Evolutionary conservation across 2,888 invertebrate genomes (phyloP), one percentile per base, ranked within the genome.

Genomic region (Archips crataeganus): DNA sequence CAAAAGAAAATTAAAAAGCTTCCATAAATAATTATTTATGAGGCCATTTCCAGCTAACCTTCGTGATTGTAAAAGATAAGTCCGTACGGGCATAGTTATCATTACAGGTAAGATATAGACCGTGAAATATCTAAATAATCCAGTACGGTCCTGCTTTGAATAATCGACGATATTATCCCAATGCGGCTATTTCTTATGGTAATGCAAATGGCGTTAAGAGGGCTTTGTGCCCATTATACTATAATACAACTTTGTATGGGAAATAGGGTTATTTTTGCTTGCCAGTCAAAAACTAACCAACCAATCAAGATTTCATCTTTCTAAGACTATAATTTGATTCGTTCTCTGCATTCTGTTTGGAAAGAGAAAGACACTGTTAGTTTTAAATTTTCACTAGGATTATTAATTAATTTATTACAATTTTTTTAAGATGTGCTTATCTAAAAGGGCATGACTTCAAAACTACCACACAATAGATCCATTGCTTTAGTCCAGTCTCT

Each of bases 71-170:
- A 57, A 32, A 57, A 23, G 32, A 57, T 57, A 57, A 10, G 4
- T 23, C 3, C 32, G 11, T 11, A 32, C 2, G 57, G 57, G 9
- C 9, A 32, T 32, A 62, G 23, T 45, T 45, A 62, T 54, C 42
- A 51, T 23, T 62, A 6, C n/a, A 6, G 9, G n/a, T 51, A 54
- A 51, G 10, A 54, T 51, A 62, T 54, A 42, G 62, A 32, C 62
- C 70, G 62, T 70, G 70, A 62, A 70, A 62, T 62, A 70, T 62
- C 39, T 70, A 62, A 62, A 54, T 62, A 62, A 70, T 62, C 13
- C 62, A 49, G 49, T 62, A 36, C 36, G 69, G 65, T 36, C 36
- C 68, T 34, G n/a, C 32, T 70, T 70, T 62, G 70, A 70, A 70
- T 70, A 70, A 70, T 70, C 70, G 62, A 32, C 49, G 39, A 10